phyloP scores from a whole-genome alignment of 2,797 vertebrate genomes.

The Dallia pectoralis region DNA sequence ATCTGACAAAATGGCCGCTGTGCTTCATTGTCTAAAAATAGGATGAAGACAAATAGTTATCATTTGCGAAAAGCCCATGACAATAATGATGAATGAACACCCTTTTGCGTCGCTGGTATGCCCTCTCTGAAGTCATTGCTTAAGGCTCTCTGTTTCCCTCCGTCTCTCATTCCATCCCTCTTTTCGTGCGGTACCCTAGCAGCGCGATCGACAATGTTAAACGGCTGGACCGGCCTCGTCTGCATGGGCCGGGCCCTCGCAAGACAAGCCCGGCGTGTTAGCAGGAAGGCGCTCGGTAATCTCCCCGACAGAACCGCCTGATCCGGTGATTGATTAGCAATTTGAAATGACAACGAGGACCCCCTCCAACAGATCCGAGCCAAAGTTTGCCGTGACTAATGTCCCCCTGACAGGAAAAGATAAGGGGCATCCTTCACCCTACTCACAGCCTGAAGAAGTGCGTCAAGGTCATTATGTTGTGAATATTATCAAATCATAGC shows the following conservation, averaged over 20 bases:
- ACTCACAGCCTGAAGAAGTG: constrained; percentile 82
- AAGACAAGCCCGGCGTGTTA: constrained; percentile 89
- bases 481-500: constrained; percentile 76
- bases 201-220: constrained; percentile 88
- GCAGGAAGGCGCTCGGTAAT: constrained; percentile 80
- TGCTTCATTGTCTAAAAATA: constrained; percentile 99
- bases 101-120: constrained; percentile 76
- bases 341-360: constrained; percentile 88
- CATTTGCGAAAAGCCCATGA: constrained; percentile 99
- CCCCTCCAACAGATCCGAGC: constrained; percentile 83
- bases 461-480: constrained; percentile 84
- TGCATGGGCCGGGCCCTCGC: constrained; percentile 85
- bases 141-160: constrained; percentile 84
- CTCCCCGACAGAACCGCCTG: constrained; percentile 78
- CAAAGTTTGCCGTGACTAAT: constrained; percentile 91
- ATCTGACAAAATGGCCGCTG: constrained; percentile 99
- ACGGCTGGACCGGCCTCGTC: constrained; percentile 88
- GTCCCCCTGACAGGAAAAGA: constrained; percentile 90
- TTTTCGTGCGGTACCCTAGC: constrained; percentile 28
- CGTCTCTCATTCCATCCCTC: constrained; percentile 36
- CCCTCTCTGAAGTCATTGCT: constrained; percentile 99
- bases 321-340: constrained; percentile 97
- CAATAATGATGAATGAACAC: constrained; percentile 99
- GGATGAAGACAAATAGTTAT: constrained; percentile 99
- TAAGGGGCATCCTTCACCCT: constrained; percentile 90